Base-by-base conservation (phyloP, 2,888 invertebrate species). In the Oligia latruncula region DNA sequence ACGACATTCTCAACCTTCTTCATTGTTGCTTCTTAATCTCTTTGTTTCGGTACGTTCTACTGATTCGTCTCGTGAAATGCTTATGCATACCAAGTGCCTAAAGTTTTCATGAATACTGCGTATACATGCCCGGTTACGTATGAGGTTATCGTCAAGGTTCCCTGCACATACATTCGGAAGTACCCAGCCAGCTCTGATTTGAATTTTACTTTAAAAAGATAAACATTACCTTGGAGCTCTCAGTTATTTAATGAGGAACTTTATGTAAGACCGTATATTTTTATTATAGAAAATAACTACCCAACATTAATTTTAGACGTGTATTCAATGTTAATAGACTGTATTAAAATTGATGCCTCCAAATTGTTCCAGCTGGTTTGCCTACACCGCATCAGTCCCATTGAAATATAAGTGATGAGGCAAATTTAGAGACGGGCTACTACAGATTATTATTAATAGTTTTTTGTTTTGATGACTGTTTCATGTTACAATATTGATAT, bases 101-200 rank as follows among this genome's bases (percentile, higher is more conserved):
- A 64, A 78, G 58, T 82, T 74, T 78, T 64, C 72, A 82, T 83
- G 65, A 75, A 73, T 73, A 64, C 49, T 70, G 58, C 60, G 62
- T 67, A 73, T 72, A 70, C 78, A 62, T 73, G 75, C 82, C 71
- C 67, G 65, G 78, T 66, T 77, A 70, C 71, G 46, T 84, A 77
- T 78, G 79, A 85, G 84, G 73, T 82, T 79, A 85, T 35, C 78
- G 60, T 72, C 90, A 90, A 89, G 89, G 89, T 74, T 80, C 55
- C 71, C 71, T 76, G 76, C 74, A 77, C 79, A 78, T 65, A 52
- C 60, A 80, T 81, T 89, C 83, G 81, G 83, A 84, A 84, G 82
- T 89, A 72, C 46, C 77, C 68, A 79, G 66, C 46, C 67, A 74
- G 73, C 70, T 80, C 81, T 79, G 67, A 86, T 82, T 86, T 85